phyloP scores from a whole-genome alignment of 2,113 vertebrate genomes.

The Chelonoidis abingdonii region DNA sequence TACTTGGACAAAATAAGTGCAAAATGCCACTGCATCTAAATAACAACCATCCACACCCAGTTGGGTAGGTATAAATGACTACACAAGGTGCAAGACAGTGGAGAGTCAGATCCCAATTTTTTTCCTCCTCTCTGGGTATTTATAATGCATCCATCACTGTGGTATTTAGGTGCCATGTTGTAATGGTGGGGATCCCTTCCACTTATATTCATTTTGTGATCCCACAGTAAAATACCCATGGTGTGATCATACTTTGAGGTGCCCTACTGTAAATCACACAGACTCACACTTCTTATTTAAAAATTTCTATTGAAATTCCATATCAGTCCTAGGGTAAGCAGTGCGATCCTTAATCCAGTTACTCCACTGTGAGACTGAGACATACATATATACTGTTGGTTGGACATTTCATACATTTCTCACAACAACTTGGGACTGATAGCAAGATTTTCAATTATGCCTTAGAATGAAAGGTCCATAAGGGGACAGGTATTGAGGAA shows the following conservation, averaged over 20 bases:
- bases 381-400: not conserved
- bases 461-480: not conserved
- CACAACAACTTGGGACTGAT: rapidly evolving
- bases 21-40: not conserved
- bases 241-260: not conserved
- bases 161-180: not conserved
- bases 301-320: not conserved
- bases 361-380: not conserved
- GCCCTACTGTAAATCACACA: not conserved
- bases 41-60: not conserved
- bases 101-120: too few species aligned
- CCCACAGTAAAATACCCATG: not conserved
- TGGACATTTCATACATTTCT: not conserved
- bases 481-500: not conserved
- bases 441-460: not conserved
- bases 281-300: not conserved
- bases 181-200: not conserved
- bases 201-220: not conserved
- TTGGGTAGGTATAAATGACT: not conserved
- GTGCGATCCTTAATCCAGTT: not conserved
- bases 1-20: not conserved
- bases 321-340: not conserved
- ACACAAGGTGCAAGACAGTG: not conserved
- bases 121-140: not conserved
- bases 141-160: not conserved